These are phyloP conservation scores for Liasis olivaceus DNA, from an alignment of 2,797 vertebrate species.

Conservation along the genomic window DNA sequence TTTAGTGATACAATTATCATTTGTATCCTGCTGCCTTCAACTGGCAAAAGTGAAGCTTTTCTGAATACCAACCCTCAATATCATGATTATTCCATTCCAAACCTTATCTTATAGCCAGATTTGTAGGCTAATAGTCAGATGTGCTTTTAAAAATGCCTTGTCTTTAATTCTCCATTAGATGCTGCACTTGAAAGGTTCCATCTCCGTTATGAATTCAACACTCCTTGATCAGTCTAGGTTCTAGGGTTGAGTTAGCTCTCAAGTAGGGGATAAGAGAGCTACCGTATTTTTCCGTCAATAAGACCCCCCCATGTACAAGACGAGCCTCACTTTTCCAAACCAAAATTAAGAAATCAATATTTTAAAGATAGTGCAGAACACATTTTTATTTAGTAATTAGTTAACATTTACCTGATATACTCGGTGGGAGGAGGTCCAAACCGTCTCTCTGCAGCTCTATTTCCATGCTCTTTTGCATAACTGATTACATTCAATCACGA, in stretches of 20 bases:
- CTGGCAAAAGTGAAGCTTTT: background rate
- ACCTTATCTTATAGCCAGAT: no score
- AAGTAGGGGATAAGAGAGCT: background rate
- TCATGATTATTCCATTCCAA: background rate
- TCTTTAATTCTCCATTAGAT: background rate
- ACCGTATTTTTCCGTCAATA: background rate
- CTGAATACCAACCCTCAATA: background rate
- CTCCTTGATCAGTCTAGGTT: background rate
- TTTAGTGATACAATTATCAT: background rate
- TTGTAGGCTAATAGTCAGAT: background rate
- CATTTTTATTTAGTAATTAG: no score
- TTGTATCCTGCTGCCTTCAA: background rate
- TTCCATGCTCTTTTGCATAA: no score
- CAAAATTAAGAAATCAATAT: no score
- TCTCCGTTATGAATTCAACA: background rate
- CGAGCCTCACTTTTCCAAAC: no score
- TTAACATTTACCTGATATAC: no score
- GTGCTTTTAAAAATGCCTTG: background rate
- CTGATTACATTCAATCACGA: no score
- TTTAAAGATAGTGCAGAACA: no score
- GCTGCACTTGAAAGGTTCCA: background rate
- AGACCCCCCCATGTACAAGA: no score
- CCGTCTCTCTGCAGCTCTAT: no score
- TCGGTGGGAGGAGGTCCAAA: no score
- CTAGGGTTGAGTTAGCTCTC: no score